phyloP scores from a whole-genome alignment of 2,797 vertebrate genomes.

The Enteromius anoplus region DNA sequence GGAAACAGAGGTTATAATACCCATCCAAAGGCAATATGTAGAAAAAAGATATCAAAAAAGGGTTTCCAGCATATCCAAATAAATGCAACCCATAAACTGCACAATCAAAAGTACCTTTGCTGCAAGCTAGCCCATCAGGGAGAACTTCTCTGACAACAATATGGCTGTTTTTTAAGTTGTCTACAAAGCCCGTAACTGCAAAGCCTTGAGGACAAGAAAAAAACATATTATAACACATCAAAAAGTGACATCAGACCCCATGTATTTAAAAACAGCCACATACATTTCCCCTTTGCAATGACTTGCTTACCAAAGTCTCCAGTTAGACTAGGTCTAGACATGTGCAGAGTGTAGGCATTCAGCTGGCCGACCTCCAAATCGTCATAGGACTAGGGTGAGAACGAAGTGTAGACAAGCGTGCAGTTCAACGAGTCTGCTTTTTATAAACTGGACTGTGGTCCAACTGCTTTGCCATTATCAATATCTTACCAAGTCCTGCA shows the following conservation, averaged over 20 bases:
- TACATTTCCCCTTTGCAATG: not conserved
- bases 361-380: constrained; percentile 68
- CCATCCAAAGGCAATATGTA: not conserved
- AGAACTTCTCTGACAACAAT: constrained; percentile 87
- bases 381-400: constrained; percentile 60
- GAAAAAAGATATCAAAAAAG: not conserved
- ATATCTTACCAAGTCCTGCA: constrained; percentile 60
- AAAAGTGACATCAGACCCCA: not conserved
- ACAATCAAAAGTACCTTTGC: constrained; percentile 76
- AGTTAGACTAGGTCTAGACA: constrained; percentile 55
- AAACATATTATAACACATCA: not conserved
- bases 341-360: constrained; percentile 59
- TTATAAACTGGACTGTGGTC: not conserved
- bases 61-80: not conserved
- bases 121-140: constrained; percentile 80
- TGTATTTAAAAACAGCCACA: constrained; percentile 12
- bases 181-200: constrained; percentile 53
- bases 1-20: constrained; percentile 6
- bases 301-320: constrained; percentile 71
- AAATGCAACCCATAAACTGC: constrained; percentile 1
- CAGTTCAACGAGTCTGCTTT: not conserved
- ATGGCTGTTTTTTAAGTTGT: constrained; percentile 64
- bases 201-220: constrained; percentile 42
- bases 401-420: not conserved
- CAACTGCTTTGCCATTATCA: not conserved